Evolutionary conservation across 2,888 invertebrate genomes (phyloP).

Genomic region (Mesorhabditis spiculigera): DNA sequence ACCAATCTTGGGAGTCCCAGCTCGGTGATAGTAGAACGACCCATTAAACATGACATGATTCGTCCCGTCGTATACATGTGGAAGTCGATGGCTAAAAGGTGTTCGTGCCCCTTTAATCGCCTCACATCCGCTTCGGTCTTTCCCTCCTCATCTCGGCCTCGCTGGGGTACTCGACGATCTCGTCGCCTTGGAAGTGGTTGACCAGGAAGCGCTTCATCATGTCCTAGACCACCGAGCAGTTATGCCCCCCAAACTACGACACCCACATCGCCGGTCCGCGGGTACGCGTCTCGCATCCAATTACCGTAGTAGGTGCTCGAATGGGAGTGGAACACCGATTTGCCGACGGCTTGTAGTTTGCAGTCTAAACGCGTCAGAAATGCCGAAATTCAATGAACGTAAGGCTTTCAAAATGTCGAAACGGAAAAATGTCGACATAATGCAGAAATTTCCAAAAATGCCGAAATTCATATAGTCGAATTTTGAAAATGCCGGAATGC

Average conservation of each 20-base stretch:
- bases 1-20: conserved; percentile 52
- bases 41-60: conserved; percentile 63
- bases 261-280: conserved; percentile 49
- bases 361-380: conserved; percentile 54
- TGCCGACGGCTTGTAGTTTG: conserved; percentile 60
- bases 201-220: conserved; percentile 57
- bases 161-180: conserved; percentile 59
- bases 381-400: too few relatives aligned
- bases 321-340: conserved; percentile 61
- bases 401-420: too few relatives aligned
- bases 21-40: conserved; percentile 61
- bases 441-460: too few relatives aligned
- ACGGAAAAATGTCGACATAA: too few relatives aligned
- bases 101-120: not conserved
- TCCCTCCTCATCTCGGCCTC: conserved; percentile 51
- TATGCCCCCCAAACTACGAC: not conserved
- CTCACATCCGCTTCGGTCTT: conserved; percentile 32
- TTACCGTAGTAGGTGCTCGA: conserved; percentile 60
- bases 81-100: conserved; percentile 54
- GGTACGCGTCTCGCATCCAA: conserved; percentile 61
- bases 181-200: conserved; percentile 60
- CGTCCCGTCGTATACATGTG: conserved; percentile 61
- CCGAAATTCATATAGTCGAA: too few relatives aligned
- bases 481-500: too few relatives aligned
- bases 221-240: conserved; percentile 21